phyloP scores from a whole-genome alignment of 2,888 invertebrate species.

The Agrotis exclamationis region DNA sequence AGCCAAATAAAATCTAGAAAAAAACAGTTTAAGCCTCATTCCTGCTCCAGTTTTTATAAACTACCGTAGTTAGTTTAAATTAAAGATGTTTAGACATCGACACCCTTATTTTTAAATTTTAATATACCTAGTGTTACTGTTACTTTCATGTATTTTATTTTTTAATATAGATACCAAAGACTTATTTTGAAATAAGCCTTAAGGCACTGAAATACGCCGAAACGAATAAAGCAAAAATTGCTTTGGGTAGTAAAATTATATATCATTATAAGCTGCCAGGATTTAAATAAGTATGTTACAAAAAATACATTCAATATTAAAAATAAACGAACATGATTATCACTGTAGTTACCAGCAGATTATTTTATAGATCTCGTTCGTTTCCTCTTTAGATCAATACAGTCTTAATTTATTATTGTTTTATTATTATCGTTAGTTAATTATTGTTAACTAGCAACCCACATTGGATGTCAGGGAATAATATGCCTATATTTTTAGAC shows the following conservation, averaged over 20 bases:
- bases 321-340: conserved; percentile 20
- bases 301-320: conserved; percentile 1
- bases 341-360: conserved; percentile 19
- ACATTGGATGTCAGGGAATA: too few species aligned
- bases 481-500: too few species aligned
- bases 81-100: neutral
- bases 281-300: neutral
- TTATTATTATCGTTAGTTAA: conserved; percentile 4
- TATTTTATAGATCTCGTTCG: conserved; percentile 22
- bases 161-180: neutral
- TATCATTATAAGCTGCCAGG: neutral
- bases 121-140: neutral
- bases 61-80: neutral
- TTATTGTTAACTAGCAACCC: neutral
- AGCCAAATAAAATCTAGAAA: neutral
- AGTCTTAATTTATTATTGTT: conserved; percentile 1
- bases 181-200: too few species aligned
- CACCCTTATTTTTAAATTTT: conserved; percentile 9
- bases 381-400: conserved; percentile 27
- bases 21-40: neutral
- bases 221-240: neutral
- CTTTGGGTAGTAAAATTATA: conserved; percentile 8
- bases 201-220: too few species aligned
- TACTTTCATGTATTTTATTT: neutral
- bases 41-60: conserved; percentile 5